Base-by-base conservation (phyloP, 2,797 vertebrate genomes). In the Cynopterus sphinx region DNA sequence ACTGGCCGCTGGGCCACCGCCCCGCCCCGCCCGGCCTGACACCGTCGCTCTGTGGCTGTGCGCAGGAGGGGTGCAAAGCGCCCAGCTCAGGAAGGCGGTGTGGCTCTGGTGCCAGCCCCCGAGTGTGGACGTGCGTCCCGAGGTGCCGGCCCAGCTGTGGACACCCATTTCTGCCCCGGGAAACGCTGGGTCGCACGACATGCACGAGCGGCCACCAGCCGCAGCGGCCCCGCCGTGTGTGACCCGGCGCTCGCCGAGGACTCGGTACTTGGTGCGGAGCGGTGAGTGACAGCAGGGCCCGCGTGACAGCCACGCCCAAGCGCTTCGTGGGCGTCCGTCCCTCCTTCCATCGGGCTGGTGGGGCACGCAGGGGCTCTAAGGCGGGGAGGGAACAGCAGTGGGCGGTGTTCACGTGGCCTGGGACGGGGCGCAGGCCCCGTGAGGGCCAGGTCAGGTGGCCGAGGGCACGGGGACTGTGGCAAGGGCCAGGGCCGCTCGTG, bases 281-380 rank as follows among this genome's bases (percentile, higher is more conserved):
- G 51, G 73, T 13, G n/a, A 33, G 36, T 21, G 55, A 39, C 9
- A 1, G 28, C 11, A 7, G n/a, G 43, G 61, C 26, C 73, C 17
- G 1, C 0, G 9, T 57, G 43, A 77, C 57, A 51, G 61, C 41
- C 9, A 10, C 2, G 36, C 31, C 36, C 43, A 24, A 31, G 9
- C 53, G 2, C 3, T 2, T 16, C 19, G 19, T 2, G 12, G 28
- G 24, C 3, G 0, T 28, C 39, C 3, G 2, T 51, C 17, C 36
- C 26, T 63, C 67, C 15, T 67, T 51, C 33, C 28, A 17, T 6
- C 1, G 5, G 21, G 6, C 51, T 17, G 46, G 28, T 0, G 51
- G 31, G 4, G 0, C 26, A 43, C 79, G 26, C 43, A 24, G 65
- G 1, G 26, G n/a, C 51, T 87, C 49, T 28, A 87, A 63, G 9